Percentiles rank a stretch among this genome's conserved stretches.
Conservation (phyloP, 2,797 vertebrate genomes). For the Sarcoramphus papa region DNA sequence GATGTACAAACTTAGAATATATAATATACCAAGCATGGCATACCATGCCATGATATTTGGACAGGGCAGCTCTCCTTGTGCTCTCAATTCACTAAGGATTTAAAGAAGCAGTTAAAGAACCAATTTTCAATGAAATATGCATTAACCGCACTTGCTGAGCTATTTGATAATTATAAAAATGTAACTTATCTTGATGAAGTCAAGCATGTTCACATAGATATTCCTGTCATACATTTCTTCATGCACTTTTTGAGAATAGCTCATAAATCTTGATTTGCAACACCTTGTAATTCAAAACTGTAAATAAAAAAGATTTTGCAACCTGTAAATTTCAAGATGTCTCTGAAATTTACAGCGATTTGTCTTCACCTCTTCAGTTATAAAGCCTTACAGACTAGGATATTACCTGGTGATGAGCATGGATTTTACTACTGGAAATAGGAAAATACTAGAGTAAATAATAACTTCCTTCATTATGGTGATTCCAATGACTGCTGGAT, state of each 20-base stretch:
- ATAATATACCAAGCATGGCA: background rate
- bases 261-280: background rate
- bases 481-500: background rate
- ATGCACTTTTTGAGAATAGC: background rate
- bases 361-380: background rate
- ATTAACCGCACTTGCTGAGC: background rate
- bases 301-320: background rate
- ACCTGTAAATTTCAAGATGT: background rate
- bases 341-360: background rate
- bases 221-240: background rate
- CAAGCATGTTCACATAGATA: background rate
- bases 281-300: background rate
- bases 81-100: background rate
- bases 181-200: background rate
- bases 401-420: background rate
- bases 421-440: background rate
- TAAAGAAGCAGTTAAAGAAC: background rate
- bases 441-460: background rate
- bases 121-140: background rate
- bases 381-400: background rate
- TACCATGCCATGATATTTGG: background rate
- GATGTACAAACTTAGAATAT: background rate
- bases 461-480: background rate
- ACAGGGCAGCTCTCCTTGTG: background rate
- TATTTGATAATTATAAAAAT: background rate